Evolutionary conservation across 2,113 vertebrate species (phyloP), one percentile per base, ranked within the genome.

Genomic region (Anarhynchus alexandrinus): DNA sequence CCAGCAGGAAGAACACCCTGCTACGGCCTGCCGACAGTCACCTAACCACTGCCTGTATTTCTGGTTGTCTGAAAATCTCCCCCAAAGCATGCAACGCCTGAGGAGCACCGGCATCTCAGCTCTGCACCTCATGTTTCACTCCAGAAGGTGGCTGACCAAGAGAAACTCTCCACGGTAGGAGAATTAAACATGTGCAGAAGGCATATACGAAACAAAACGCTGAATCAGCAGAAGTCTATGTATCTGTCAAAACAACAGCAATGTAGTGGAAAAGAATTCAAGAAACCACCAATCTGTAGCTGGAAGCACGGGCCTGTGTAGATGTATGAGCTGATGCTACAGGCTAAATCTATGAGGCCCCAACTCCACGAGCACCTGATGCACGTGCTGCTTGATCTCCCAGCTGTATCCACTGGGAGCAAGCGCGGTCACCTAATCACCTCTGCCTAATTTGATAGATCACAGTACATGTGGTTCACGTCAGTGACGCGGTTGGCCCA

Each of bases 381-480:
- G 7, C 9, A 30, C 0, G 1, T 25, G 59, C 49, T 74, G 38
- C 57, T 57, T 78, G 18, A 94, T 64, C 57, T 82, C 47, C 27
- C 83, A 84, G 51, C 72, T 51, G 10, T 64, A 71, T 64, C 4
- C 4, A 15, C 42, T 32, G 36, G 15, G 36, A 80, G 10, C 49
- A 88, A 70, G n/a, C 1, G 0, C 4, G 36, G 62, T 80, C 72
- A 86, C 2, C 1, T n/a, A 66, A 77, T 13, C 54, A 26, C 8
- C 0, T 20, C 55, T 42, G 64, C 40, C 77, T 67, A 67, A 88
- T 58, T 42, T 86, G 62, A 69, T 3, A 73, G 17, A 82, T 40
- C 13, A 21, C 0, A 36, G 23, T 15, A 38, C 32, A 8, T 1
- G 5, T 6, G 22, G 38, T 11, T 90, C 42, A 23, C 6, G 1